Evolutionary conservation across 2,113 vertebrate species (phyloP).

Genomic region (Herpetotheres cachinnans): DNA sequence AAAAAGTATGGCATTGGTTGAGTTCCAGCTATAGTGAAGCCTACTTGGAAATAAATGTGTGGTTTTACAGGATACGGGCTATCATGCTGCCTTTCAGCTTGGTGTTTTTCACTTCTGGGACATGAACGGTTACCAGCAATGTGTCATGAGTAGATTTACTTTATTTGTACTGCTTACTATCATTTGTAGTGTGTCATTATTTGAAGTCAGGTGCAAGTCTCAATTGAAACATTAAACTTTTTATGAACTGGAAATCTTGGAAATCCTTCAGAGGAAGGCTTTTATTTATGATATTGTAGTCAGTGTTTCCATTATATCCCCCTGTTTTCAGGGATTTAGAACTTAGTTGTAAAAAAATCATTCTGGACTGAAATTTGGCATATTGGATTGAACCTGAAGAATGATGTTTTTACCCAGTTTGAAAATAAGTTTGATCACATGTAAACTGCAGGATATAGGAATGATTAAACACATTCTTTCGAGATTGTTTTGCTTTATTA

Average conservation of each 20-base stretch:
- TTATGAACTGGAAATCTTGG: constrained; percentile 73
- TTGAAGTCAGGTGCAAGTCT: constrained; percentile 64
- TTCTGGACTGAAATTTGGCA: constrained; percentile 41
- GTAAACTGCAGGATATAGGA: neutral
- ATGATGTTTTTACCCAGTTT: neutral
- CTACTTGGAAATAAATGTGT: constrained; percentile 15
- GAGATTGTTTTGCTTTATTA: neutral
- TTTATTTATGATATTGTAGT: constrained; percentile 68
- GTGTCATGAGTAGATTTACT: constrained; percentile 35
- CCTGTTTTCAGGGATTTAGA: constrained; percentile 64
- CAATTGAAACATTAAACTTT: constrained; percentile 72
- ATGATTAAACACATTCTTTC: neutral
- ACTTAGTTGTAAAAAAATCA: constrained; percentile 58
- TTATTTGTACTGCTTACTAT: constrained; percentile 45
- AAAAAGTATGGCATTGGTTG: neutral
- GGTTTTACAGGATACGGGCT: constrained; percentile 8
- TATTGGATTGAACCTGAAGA: neutral
- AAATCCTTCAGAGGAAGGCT: constrained; percentile 66
- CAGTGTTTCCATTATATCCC: constrained; percentile 64
- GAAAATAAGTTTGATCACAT: neutral
- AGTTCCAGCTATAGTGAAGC: neutral
- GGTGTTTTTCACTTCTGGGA: constrained; percentile 46
- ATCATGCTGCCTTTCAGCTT: constrained; percentile 14
- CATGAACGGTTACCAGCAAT: constrained; percentile 16
- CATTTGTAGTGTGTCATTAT: constrained; percentile 50